phyloP scores from a whole-genome alignment of 2,797 vertebrate genomes.

The Chelidonichthys spinosus region DNA sequence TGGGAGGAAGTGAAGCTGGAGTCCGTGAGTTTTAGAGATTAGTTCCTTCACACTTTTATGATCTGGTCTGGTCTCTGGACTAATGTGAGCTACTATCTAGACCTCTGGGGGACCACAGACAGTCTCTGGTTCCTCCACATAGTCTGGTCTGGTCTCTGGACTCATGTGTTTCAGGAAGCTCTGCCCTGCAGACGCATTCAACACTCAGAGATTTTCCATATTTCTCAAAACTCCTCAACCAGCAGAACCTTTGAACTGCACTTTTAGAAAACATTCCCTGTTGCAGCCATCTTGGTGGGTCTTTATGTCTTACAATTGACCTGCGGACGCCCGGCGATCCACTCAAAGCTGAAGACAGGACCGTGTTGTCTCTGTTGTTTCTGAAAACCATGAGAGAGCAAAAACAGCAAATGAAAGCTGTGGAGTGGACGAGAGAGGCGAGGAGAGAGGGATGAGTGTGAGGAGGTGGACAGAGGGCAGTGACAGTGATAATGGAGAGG shows the following conservation, averaged over 20 bases:
- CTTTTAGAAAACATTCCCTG: slow-evolving; percentile 28
- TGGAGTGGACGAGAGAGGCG: slow-evolving; percentile 4
- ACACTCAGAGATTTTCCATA: slow-evolving; percentile 4
- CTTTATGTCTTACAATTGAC: slow-evolving; percentile 16
- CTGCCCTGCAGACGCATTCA: not conserved
- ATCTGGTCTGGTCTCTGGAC: too few species aligned
- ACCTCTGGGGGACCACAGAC: too few species aligned
- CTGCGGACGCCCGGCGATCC: not conserved
- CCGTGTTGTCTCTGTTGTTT: slow-evolving; percentile 28
- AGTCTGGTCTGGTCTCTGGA: too few species aligned
- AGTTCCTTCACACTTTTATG: too few species aligned
- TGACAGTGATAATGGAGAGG: slow-evolving; percentile 30
- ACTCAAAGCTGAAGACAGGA: slow-evolving; percentile 20
- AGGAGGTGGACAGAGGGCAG: slow-evolving; percentile 19
- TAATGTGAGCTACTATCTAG: too few species aligned
- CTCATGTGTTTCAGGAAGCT: not conserved
- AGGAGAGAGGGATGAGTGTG: slow-evolving; percentile 5
- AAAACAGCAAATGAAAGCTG: slow-evolving; percentile 23
- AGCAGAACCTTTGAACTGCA: slow-evolving; percentile 18
- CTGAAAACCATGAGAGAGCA: slow-evolving; percentile 32
- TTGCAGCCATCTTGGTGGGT: not conserved
- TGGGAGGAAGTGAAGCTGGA: too few species aligned
- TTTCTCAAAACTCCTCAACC: slow-evolving; percentile 10
- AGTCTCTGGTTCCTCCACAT: too few species aligned
- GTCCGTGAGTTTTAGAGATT: too few species aligned